Evolutionary conservation across 2,113 vertebrate genomes (phyloP).

Genomic region (Ciconia stormi): DNA sequence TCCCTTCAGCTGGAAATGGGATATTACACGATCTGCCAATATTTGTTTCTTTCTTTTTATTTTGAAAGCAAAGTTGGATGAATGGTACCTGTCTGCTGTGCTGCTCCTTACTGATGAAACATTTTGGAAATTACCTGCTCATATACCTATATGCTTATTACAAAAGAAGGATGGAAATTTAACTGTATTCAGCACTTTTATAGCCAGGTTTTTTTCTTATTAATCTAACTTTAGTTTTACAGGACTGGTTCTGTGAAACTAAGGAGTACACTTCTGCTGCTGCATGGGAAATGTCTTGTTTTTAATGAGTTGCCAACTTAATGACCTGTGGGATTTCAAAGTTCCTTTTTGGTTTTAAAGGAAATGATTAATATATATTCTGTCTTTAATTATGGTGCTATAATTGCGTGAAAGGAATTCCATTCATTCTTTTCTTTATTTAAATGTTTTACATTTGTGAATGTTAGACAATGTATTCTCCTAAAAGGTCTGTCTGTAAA

Average conservation of each 20-base stretch:
- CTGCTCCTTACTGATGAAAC: background rate
- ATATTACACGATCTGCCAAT: background rate
- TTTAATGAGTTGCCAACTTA: slow-evolving; percentile 68
- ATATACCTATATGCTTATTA: background rate
- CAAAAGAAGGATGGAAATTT: background rate
- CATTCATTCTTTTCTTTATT: slow-evolving; percentile 60
- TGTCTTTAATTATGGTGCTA: slow-evolving; percentile 55
- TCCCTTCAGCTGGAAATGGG: background rate
- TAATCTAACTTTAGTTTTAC: slow-evolving; percentile 13
- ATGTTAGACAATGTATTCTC: background rate
- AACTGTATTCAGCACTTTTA: background rate
- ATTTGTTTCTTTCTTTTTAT: background rate
- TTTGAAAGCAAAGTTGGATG: background rate
- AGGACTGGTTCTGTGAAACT: slow-evolving; percentile 16
- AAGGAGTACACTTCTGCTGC: slow-evolving; percentile 22
- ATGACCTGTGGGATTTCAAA: slow-evolving; percentile 66
- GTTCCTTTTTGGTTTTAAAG: slow-evolving; percentile 66
- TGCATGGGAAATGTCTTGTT: slow-evolving; percentile 66
- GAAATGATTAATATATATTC: slow-evolving; percentile 68
- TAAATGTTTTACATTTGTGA: slow-evolving; percentile 32
- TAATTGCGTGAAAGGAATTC: slow-evolving; percentile 55
- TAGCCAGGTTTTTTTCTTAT: background rate
- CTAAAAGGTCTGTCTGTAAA: background rate
- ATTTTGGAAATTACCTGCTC: background rate
- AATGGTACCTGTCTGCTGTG: background rate